phyloP scores from a whole-genome alignment of 2,888 invertebrate species.

The Drosophila helvetica region DNA sequence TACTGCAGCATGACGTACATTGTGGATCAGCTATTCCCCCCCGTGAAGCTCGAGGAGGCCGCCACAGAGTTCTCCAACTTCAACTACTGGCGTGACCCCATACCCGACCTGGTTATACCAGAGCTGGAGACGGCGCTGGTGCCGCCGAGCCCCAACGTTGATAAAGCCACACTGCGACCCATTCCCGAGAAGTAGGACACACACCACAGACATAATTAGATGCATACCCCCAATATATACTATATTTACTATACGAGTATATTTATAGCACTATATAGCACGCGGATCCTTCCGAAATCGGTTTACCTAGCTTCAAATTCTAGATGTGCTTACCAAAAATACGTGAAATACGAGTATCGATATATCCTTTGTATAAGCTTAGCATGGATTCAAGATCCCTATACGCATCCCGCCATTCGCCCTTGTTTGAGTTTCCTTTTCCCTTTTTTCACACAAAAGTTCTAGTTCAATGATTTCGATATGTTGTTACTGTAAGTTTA shows the following conservation, averaged over 20 bases:
- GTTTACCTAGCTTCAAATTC: slow-evolving; percentile 30
- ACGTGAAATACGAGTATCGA: slow-evolving; percentile 21
- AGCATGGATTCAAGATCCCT: slow-evolving; percentile 19
- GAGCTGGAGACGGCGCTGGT: slow-evolving; percentile 66
- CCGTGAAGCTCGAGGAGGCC: slow-evolving; percentile 88
- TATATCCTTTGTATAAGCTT: slow-evolving; percentile 19
- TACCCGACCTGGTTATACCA: slow-evolving; percentile 85
- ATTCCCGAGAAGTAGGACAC: slow-evolving; percentile 82
- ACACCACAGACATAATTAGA: slow-evolving; percentile 7
- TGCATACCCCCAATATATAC: slow-evolving; percentile 7
- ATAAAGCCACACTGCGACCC: slow-evolving; percentile 73
- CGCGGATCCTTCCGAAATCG: slow-evolving; percentile 16
- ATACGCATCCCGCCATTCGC: neutral
- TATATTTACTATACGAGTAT: slow-evolving; percentile 14
- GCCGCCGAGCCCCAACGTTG: slow-evolving; percentile 46
- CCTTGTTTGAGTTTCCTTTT: slow-evolving; percentile 8
- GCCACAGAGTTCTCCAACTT: slow-evolving; percentile 92
- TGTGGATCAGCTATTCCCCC: slow-evolving; percentile 98
- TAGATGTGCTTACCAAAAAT: slow-evolving; percentile 44
- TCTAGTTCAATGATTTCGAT: slow-evolving; percentile 20
- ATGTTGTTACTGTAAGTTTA: slow-evolving; percentile 14
- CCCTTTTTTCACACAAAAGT: slow-evolving; percentile 1
- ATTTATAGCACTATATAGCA: slow-evolving; percentile 20
- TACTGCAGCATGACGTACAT: slow-evolving; percentile 97
- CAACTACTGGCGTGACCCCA: slow-evolving; percentile 96